Base-by-base conservation (phyloP, 2,888 invertebrate species). In the Campopleginae sp. region DNA sequence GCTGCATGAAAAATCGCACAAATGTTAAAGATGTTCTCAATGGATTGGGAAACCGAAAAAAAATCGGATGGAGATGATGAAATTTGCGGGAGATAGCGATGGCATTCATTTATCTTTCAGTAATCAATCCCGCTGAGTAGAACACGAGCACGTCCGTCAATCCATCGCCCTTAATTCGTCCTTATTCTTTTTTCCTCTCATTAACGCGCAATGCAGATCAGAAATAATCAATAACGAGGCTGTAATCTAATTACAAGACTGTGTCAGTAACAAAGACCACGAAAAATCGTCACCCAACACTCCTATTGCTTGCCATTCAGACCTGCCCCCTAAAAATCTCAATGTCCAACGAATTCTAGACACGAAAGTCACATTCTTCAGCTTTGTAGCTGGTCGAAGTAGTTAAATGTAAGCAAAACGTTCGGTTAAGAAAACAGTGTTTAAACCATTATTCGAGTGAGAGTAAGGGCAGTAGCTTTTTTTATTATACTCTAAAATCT, bases 401-500 rank as follows among this genome's bases (percentile, higher is more conserved):
- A 14, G 5, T 27, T 14, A 58, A 58, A 58, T 58, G 5, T 12
- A 27, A 27, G 27, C 12, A 58, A 27, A 6, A 27, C 14, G 58
- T 58, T 27, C 27, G 27, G 12, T 58, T 6, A 12, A 58, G 27
- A 58, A 58, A 58, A 27, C 58, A 27, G 58, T 58, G 5, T 14
- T 27, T 6, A n/a, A 58, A 58, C 27, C 27, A 5, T 58, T 27
- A 27, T 27, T 58, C 14, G 14, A 58, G 5, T n/a, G n/a, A 27
- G 27, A 14, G 12, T 27, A 0, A 58, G 27, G 23, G 5, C 14
- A 8, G 27, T 19, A n/a, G n/a, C n/a, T 33, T 63, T 63, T 38
- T 63, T 33, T 63, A 63, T 33, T 33, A 63, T 63, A 33, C 63
- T 63, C 38, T 38, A 63, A 38, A 63, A 63, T 63, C 38, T 19